Evolutionary conservation across 2,797 vertebrate genomes (phyloP).

Genomic region (Epinephelus malabaricus): DNA sequence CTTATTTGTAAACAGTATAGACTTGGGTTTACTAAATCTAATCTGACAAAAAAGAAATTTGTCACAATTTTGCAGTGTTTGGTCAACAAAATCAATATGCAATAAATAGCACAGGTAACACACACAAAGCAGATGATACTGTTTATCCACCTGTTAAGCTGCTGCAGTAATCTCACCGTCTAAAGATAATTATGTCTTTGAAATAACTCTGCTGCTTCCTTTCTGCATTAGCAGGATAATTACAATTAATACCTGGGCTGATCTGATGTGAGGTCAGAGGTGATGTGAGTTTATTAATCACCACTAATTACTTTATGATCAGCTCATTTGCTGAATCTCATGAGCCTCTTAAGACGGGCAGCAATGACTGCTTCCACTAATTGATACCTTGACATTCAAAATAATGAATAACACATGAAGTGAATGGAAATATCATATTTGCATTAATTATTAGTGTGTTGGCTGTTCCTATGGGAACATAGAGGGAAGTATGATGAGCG

Average conservation of each 20-base stretch:
- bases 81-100: background rate
- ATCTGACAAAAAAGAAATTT: background rate
- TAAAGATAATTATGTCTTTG: conserved; percentile 2
- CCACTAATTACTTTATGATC: conserved; percentile 63
- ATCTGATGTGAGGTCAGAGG: conserved; percentile 50
- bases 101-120: background rate
- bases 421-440: conserved; percentile 82
- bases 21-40: background rate
- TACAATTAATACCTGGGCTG: conserved; percentile 19
- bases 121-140: background rate
- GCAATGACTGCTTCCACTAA: conserved; percentile 51
- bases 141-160: background rate
- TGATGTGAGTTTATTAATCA: conserved; percentile 52
- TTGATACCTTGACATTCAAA: conserved; percentile 67
- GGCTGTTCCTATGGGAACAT: conserved; percentile 43
- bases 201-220: background rate
- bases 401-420: conserved; percentile 76
- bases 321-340: conserved; percentile 43
- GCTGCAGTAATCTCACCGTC: background rate
- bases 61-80: background rate
- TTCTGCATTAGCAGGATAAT: conserved; percentile 23
- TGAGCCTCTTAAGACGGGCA: conserved; percentile 25
- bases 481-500: conserved; percentile 35
- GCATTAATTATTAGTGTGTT: conserved; percentile 77
- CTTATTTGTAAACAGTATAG: background rate